These are phyloP conservation scores for Paratilapia polleni DNA, from an alignment of 2,113 vertebrate genomes.

Conservation along the genomic window DNA sequence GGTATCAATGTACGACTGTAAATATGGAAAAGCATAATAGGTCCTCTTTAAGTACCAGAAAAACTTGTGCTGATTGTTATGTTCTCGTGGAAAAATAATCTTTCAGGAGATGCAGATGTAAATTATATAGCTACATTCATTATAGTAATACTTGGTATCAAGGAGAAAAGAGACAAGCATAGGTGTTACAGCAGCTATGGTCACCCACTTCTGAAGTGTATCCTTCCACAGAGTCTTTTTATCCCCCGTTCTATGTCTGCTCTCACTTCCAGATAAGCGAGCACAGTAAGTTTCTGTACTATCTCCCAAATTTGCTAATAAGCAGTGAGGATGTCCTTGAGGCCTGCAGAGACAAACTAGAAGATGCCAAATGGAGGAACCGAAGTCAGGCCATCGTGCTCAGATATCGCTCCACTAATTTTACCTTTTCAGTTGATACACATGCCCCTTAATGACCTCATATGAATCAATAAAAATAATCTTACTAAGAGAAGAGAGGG, in stretches of 20 bases:
- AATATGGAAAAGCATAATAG: background rate
- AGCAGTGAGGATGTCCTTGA: slow-evolving; percentile 4
- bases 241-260: background rate
- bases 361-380: background rate
- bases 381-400: background rate
- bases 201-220: background rate
- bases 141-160: background rate
- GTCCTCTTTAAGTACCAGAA: background rate
- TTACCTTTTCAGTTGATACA: slow-evolving; percentile 3
- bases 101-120: background rate
- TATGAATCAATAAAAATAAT: background rate
- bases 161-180: background rate
- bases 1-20: rapidly evolving
- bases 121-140: background rate
- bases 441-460: background rate
- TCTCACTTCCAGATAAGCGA: background rate
- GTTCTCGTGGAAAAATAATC: background rate
- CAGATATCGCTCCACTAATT: background rate
- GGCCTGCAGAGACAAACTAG: background rate
- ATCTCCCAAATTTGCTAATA: slow-evolving; percentile 9
- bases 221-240: background rate
- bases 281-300: background rate
- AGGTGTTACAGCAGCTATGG: background rate
- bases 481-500: background rate
- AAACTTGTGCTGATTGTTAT: background rate